Conservation (phyloP, 2,113 vertebrate genomes). For the Mola mola region DNA sequence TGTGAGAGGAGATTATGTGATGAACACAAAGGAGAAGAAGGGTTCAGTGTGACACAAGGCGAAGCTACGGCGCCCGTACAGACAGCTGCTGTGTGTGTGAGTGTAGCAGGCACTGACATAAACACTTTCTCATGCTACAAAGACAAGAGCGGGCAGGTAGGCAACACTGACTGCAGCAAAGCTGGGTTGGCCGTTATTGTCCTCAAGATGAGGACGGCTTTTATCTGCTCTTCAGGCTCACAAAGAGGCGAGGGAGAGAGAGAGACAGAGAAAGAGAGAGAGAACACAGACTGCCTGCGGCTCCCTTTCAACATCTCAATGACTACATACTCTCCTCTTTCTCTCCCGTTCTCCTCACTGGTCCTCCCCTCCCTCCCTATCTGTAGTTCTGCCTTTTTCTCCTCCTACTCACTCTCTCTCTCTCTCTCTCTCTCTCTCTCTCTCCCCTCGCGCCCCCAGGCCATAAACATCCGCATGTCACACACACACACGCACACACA, state of each 20-base stretch:
- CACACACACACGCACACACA: constrained; percentile 58
- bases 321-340: constrained; percentile 61
- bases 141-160: constrained; percentile 60
- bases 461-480: constrained; percentile 75
- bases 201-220: constrained; percentile 65
- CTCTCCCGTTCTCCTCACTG: constrained; percentile 42
- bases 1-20: constrained; percentile 18
- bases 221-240: constrained; percentile 73
- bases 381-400: constrained; percentile 58
- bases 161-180: constrained; percentile 56
- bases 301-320: constrained; percentile 79
- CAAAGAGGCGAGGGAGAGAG: constrained; percentile 53
- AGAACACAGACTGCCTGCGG: constrained; percentile 71
- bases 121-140: constrained; percentile 43
- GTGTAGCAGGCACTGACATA: no score
- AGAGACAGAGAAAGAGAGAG: constrained; percentile 37
- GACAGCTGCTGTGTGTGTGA: background rate
- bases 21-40: constrained; percentile 11
- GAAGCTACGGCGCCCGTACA: constrained; percentile 6
- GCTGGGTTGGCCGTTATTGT: constrained; percentile 70
- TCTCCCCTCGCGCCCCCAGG: constrained; percentile 56
- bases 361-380: constrained; percentile 52
- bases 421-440: constrained; percentile 1
- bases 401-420: constrained; percentile 52
- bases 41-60: constrained; percentile 36